These are phyloP conservation scores for Campylomormyrus numenius DNA, from an alignment of 2,113 vertebrate genomes.

Conservation along the genomic window DNA sequence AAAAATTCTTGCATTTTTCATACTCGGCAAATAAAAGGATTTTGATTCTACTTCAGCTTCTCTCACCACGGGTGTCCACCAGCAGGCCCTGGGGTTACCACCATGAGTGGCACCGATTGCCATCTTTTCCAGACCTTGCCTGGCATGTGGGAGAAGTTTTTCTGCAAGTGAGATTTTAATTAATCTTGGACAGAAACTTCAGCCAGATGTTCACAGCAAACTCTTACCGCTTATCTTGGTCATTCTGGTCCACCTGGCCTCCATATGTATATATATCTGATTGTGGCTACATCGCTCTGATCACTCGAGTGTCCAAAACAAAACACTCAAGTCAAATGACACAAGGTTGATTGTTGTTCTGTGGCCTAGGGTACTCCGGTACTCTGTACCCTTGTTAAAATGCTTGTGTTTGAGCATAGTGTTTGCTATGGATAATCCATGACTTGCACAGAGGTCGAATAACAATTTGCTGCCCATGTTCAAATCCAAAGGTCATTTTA, in stretches of 20 bases:
- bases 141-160: not conserved
- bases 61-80: not conserved
- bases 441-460: not conserved
- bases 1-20: not conserved
- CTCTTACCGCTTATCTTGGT: not conserved
- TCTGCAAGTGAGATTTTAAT: not conserved
- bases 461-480: not conserved
- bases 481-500: not conserved
- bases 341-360: not conserved
- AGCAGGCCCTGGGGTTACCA: not conserved
- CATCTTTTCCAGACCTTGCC: not conserved
- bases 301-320: not conserved
- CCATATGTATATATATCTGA: not conserved
- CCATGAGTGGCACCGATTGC: not conserved
- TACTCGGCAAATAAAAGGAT: not conserved
- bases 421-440: not conserved
- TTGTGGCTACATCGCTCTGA: not conserved
- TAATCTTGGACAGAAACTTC: not conserved
- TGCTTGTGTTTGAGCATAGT: not conserved
- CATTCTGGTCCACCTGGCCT: not conserved
- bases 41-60: not conserved
- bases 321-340: not conserved
- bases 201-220: not conserved
- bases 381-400: not conserved
- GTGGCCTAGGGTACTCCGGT: not conserved